Percentiles rank a stretch among this genome's conserved stretches.
These are phyloP conservation scores for Tachystola acroxantha DNA, from an alignment of 2,888 invertebrate species.

Conservation along the genomic window DNA sequence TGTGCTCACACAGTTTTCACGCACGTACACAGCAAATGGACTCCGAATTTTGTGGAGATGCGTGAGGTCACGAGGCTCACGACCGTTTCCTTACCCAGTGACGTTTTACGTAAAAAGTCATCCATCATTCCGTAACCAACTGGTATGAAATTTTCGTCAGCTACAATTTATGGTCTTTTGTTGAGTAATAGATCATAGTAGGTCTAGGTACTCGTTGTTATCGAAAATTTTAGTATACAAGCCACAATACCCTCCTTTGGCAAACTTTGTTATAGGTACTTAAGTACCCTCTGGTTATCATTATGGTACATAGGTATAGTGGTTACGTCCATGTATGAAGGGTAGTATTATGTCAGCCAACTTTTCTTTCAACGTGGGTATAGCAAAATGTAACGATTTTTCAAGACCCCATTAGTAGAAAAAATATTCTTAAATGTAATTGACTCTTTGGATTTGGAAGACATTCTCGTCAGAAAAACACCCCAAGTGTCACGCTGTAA, in stretches of 20 bases:
- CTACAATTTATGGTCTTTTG: too few species aligned
- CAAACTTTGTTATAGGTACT: neutral
- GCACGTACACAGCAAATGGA: constrained; percentile 59
- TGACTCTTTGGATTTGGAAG: constrained; percentile 45
- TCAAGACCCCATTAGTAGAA: too few species aligned
- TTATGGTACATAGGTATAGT: too few species aligned
- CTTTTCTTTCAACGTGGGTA: too few species aligned
- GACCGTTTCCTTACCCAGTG: constrained; percentile 27
- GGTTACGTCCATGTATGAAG: too few species aligned
- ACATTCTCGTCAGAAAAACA: constrained; percentile 36
- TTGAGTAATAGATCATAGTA: constrained; percentile 6
- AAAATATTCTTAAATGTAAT: constrained; percentile 37
- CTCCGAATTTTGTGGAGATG: constrained; percentile 54
- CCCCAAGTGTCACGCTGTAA: constrained; percentile 47
- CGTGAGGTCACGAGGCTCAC: constrained; percentile 56
- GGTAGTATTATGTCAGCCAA: too few species aligned
- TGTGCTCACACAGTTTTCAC: constrained; percentile 50
- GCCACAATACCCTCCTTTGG: neutral
- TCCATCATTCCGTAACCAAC: constrained; percentile 34
- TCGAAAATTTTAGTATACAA: neutral
- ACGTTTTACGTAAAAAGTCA: constrained; percentile 31
- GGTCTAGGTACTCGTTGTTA: constrained; percentile 6
- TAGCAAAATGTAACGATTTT: too few species aligned
- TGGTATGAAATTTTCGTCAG: too few species aligned
- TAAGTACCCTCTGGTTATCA: too few species aligned